Conservation (phyloP, 2,888 invertebrate species). For the Tanypteryx hageni region DNA sequence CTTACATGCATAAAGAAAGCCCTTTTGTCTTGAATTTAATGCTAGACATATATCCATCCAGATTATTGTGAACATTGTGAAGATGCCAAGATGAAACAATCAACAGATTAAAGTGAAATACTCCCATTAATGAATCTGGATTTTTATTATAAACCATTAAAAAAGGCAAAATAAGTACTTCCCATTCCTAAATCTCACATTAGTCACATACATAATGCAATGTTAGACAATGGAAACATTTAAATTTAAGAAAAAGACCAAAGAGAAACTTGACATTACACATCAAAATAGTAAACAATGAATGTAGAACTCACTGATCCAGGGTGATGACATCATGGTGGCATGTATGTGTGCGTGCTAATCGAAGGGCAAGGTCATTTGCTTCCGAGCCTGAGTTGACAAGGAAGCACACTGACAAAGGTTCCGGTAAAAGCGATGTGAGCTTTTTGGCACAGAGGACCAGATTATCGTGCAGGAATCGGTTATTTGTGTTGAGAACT, state of each 20-base stretch:
- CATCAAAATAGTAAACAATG: neutral
- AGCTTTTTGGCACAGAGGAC: constrained; percentile 93
- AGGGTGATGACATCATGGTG: constrained; percentile 93
- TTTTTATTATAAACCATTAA: too few species aligned
- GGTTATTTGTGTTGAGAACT: constrained; percentile 93
- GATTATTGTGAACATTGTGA: too few species aligned
- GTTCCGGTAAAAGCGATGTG: constrained; percentile 88
- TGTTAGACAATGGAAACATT: neutral
- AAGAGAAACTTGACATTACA: too few species aligned
- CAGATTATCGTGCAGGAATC: constrained; percentile 97
- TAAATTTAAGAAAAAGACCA: neutral
- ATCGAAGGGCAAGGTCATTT: constrained; percentile 95
- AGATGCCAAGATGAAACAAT: too few species aligned
- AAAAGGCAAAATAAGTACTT: neutral
- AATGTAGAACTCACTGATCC: constrained; percentile 90
- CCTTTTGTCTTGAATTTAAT: too few species aligned
- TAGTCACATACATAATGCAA: neutral
- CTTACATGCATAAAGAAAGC: too few species aligned
- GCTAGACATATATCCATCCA: too few species aligned
- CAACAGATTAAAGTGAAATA: too few species aligned
- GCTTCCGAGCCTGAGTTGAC: constrained; percentile 99
- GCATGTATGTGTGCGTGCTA: constrained; percentile 93
- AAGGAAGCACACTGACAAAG: constrained; percentile 94
- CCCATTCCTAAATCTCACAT: neutral
- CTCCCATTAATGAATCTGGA: too few species aligned